These are phyloP conservation scores for Ophraella communa DNA, from an alignment of 2,888 invertebrate genomes.

Conservation along the genomic window DNA sequence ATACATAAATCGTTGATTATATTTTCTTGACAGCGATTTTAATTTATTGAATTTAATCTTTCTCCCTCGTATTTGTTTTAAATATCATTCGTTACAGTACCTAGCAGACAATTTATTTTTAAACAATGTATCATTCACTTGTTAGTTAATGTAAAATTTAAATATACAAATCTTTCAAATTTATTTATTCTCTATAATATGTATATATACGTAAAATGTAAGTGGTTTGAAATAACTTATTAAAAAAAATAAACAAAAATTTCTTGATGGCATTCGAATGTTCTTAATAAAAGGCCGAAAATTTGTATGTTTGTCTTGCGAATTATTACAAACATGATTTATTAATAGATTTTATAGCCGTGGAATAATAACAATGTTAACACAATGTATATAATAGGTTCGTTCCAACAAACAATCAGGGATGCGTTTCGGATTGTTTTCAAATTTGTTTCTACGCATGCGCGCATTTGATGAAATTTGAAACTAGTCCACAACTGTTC, in stretches of 20 bases:
- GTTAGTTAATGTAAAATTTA: neutral
- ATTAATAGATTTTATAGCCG: neutral
- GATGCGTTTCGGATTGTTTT: no score
- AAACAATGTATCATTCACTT: neutral
- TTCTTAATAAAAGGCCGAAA: neutral
- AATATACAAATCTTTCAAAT: neutral
- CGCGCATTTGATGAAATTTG: no score
- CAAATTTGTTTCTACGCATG: no score
- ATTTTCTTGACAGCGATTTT: no score
- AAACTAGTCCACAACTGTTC: no score
- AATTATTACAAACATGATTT: neutral
- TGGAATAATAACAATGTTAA: no score
- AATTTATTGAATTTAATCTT: no score
- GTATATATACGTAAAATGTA: neutral
- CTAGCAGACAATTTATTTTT: neutral
- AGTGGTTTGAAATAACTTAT: neutral
- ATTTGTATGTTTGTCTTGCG: neutral
- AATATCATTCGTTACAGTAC: neutral
- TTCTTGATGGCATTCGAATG: neutral
- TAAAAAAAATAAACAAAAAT: neutral
- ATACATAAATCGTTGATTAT: no score
- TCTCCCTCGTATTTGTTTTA: neutral
- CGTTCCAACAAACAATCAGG: neutral
- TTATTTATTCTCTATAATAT: neutral
- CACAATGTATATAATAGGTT: no score